Conservation (phyloP, 2,888 invertebrate genomes). For the Sarcophaga rosellei region DNA sequence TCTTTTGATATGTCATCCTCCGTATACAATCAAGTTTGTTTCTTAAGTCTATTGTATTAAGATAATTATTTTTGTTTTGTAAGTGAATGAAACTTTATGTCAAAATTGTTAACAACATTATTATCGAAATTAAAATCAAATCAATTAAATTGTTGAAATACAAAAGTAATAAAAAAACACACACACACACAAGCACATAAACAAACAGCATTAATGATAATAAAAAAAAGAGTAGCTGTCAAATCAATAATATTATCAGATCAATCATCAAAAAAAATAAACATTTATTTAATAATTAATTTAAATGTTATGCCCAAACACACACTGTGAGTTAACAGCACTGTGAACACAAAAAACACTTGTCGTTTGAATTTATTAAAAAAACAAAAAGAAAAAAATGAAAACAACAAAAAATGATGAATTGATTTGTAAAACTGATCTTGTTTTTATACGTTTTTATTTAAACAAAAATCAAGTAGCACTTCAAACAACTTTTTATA, state of each 20-base stretch:
- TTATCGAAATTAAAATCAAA: constrained; percentile 40
- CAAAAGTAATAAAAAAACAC: not conserved
- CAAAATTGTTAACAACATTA: constrained; percentile 67
- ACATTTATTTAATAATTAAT: constrained; percentile 60
- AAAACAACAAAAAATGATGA: not conserved
- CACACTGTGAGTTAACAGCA: constrained; percentile 20
- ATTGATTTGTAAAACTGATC: constrained; percentile 6
- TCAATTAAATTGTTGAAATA: constrained; percentile 47
- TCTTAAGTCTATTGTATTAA: not conserved
- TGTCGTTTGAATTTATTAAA: constrained; percentile 44
- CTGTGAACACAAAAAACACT: constrained; percentile 52
- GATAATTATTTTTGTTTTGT: no score
- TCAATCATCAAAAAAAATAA: constrained; percentile 62
- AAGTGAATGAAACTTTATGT: constrained; percentile 10
- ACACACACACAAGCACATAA: constrained; percentile 12
- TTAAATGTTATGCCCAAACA: constrained; percentile 62
- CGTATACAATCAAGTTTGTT: not conserved
- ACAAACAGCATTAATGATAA: not conserved
- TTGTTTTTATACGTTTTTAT: not conserved
- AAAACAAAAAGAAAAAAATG: constrained; percentile 22
- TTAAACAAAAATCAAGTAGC: constrained; percentile 53
- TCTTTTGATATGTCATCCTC: constrained; percentile 57
- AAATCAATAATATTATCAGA: constrained; percentile 63
- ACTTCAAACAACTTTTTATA: constrained; percentile 25
- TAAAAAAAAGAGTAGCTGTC: constrained; percentile 44